A percentile compares a stretch with the other conserved stretches of the same genome.
Evolutionary conservation across 2,113 vertebrate genomes (phyloP).

Genomic region (Aptenodytes patagonicus): DNA sequence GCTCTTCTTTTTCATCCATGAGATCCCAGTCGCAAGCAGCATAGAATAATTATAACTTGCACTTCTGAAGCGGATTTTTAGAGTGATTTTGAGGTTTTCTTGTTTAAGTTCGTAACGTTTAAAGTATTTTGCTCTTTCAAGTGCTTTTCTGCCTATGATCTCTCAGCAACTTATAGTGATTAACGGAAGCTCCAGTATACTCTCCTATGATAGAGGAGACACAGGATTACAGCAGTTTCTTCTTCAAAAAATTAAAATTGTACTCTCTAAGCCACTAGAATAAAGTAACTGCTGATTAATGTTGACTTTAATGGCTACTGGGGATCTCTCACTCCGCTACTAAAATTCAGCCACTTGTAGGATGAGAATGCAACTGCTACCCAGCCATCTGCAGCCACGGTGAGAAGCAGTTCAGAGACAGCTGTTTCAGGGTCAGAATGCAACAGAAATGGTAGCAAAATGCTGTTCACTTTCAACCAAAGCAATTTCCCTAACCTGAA

Average conservation of each 20-base stretch:
- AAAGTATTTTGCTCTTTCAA: background rate
- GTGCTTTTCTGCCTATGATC: background rate
- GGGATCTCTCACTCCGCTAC: background rate
- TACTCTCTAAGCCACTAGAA: slow-evolving; percentile 18
- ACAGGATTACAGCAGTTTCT: slow-evolving; percentile 12
- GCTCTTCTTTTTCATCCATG: background rate
- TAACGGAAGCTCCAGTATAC: background rate
- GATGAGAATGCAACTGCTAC: background rate
- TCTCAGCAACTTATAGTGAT: background rate
- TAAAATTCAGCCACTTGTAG: slow-evolving; percentile 1
- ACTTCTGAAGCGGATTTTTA: background rate
- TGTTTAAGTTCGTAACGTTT: background rate
- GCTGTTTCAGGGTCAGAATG: background rate
- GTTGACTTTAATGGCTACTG: background rate
- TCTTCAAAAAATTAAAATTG: slow-evolving; percentile 53
- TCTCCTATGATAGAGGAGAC: background rate
- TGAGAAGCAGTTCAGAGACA: background rate
- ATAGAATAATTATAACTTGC: background rate
- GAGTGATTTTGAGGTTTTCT: background rate
- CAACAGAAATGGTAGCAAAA: background rate
- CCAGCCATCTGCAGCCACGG: background rate
- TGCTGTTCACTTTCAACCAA: background rate
- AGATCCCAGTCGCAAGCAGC: background rate
- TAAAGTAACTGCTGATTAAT: slow-evolving; percentile 39
- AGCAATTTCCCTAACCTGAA: background rate